Conservation (phyloP, 2,797 vertebrate genomes). For the Poeciliopsis paucimaculata region DNA sequence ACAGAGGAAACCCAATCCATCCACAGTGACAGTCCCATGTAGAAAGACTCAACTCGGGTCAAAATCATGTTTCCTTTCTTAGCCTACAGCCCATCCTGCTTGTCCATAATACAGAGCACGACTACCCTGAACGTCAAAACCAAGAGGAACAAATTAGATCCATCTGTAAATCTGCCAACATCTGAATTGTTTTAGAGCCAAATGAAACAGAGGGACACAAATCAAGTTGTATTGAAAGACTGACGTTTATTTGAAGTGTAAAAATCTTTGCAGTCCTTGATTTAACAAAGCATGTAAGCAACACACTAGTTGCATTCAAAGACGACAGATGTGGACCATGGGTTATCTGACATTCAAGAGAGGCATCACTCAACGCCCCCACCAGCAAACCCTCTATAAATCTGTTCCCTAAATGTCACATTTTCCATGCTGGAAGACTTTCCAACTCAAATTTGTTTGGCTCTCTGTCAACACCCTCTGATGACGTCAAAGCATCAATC, state of each 20-base stretch:
- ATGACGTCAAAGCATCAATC: slow-evolving; percentile 41
- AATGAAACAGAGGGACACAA: slow-evolving; percentile 19
- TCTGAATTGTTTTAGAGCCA: slow-evolving; percentile 8
- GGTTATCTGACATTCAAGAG: slow-evolving; percentile 17
- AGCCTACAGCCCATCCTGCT: slow-evolving; percentile 25
- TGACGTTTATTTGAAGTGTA: background rate
- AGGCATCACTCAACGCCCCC: slow-evolving; percentile 20
- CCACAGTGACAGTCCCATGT: slow-evolving; percentile 51
- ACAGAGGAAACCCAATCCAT: slow-evolving; percentile 54
- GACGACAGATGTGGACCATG: slow-evolving; percentile 12
- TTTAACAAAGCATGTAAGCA: slow-evolving; percentile 9
- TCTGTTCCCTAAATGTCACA: slow-evolving; percentile 58
- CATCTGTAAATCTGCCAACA: slow-evolving; percentile 15
- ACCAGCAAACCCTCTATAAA: slow-evolving; percentile 35
- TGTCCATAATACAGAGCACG: slow-evolving; percentile 29
- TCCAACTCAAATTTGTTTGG: slow-evolving; percentile 38
- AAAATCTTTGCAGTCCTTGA: background rate
- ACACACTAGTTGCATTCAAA: background rate
- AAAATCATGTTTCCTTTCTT: slow-evolving; percentile 49
- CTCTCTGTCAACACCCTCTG: slow-evolving; percentile 50
- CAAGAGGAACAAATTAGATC: slow-evolving; percentile 36
- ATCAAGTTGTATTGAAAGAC: slow-evolving; percentile 3
- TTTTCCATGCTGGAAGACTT: slow-evolving; percentile 46
- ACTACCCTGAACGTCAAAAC: slow-evolving; percentile 6
- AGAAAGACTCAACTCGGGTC: slow-evolving; percentile 34